Percentiles rank a stretch among this genome's conserved stretches.
These are phyloP conservation scores for Melitaea athalia DNA, from an alignment of 2,888 invertebrate genomes.

Conservation along the genomic window DNA sequence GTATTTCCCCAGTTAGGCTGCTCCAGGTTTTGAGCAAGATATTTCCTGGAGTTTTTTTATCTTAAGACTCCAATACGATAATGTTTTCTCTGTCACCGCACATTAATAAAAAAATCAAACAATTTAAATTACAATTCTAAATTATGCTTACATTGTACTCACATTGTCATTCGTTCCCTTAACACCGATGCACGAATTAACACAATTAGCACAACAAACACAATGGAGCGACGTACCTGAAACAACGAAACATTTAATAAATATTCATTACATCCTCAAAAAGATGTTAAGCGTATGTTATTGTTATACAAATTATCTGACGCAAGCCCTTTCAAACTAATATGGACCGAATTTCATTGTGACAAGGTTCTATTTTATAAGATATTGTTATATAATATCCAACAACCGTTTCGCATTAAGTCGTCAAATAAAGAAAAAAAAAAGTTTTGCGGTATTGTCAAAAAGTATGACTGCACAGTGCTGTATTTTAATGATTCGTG, in stretches of 20 bases:
- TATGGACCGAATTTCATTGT: neutral
- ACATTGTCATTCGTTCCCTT: neutral
- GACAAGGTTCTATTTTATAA: neutral
- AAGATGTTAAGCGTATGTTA: constrained; percentile 22
- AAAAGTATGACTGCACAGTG: neutral
- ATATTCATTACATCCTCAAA: constrained; percentile 45
- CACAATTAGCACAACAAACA: constrained; percentile 4
- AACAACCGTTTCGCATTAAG: neutral
- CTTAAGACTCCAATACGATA: no score
- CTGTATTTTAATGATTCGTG: neutral
- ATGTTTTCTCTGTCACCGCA: neutral
- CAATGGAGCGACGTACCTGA: constrained; percentile 40
- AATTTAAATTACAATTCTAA: neutral
- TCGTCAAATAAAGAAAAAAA: neutral
- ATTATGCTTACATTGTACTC: neutral
- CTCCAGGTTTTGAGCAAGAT: no score
- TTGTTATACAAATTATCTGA: constrained; percentile 51
- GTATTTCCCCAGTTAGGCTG: no score
- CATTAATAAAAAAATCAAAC: neutral
- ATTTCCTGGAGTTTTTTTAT: no score
- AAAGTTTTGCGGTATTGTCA: neutral
- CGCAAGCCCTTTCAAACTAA: neutral
- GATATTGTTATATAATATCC: neutral
- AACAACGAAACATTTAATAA: constrained; percentile 48
- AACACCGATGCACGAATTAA: constrained; percentile 5